Conservation (phyloP, 64 coral and sea anemone genomes). For the Astreopora myriophthalma region DNA sequence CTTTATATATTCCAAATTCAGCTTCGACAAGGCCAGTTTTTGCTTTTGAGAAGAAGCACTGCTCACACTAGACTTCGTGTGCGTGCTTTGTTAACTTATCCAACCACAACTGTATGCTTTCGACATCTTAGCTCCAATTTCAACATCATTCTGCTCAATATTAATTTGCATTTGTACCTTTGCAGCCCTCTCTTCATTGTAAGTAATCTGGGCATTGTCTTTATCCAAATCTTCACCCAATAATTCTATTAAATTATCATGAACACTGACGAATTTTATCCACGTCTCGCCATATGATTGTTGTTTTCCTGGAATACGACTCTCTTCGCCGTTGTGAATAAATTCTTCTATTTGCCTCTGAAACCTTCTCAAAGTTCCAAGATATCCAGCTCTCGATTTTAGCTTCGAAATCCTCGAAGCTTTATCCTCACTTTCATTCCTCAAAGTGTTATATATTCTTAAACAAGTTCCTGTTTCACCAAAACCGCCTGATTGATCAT, state of each 20-base stretch:
- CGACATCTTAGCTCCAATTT: slow-evolving; percentile 36
- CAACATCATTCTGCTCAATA: background rate
- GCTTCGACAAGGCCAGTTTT: slow-evolving; percentile 36
- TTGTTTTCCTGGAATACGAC: background rate
- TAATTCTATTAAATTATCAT: background rate
- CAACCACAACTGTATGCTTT: slow-evolving; percentile 5
- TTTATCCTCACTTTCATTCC: background rate
- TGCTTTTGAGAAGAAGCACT: slow-evolving; percentile 3
- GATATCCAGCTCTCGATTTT: background rate
- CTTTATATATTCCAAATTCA: slow-evolving; percentile 47
- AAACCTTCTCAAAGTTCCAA: background rate
- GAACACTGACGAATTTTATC: slow-evolving; percentile 28
- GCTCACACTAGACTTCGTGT: background rate
- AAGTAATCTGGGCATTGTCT: too few species aligned
- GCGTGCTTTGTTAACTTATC: background rate
- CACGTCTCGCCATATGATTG: slow-evolving; percentile 19
- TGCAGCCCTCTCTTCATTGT: too few species aligned
- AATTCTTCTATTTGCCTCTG: background rate
- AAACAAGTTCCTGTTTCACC: background rate
- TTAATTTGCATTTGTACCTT: too few species aligned
- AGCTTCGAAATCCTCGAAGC: background rate
- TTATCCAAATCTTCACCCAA: background rate
- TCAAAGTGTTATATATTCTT: background rate
- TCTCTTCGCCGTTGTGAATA: background rate
- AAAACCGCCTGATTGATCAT: too few species aligned